phyloP scores from a whole-genome alignment of 2,888 invertebrate genomes.

The Aleiodes alternator region DNA sequence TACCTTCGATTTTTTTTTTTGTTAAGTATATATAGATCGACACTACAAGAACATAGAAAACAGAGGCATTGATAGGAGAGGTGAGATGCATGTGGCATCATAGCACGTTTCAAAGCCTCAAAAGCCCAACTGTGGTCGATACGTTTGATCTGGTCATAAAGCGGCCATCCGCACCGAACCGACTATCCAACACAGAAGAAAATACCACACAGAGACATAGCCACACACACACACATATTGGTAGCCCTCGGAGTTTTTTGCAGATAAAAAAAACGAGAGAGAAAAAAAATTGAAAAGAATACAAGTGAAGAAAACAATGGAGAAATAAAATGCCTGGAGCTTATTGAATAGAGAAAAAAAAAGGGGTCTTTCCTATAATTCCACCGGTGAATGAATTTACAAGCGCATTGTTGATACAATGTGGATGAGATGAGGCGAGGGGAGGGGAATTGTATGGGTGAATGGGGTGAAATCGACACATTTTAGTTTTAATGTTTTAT shows the following conservation, averaged over 20 bases:
- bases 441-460: too few species aligned
- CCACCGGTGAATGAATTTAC: too few species aligned
- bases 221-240: neutral
- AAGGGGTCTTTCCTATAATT: too few species aligned
- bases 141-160: constrained; percentile 65
- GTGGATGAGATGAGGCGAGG: too few species aligned
- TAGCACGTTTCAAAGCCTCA: constrained; percentile 62
- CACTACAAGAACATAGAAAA: neutral
- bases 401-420: too few species aligned
- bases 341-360: neutral
- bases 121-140: constrained; percentile 64
- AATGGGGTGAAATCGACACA: too few species aligned
- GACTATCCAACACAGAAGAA: constrained; percentile 31
- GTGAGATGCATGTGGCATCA: constrained; percentile 48
- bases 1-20: neutral
- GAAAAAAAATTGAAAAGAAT: neutral
- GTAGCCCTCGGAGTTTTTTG: neutral
- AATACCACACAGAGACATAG: neutral
- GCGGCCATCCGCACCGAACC: constrained; percentile 56
- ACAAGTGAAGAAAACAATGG: constrained; percentile 7
- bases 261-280: constrained; percentile 10
- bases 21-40: neutral
- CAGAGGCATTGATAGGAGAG: neutral
- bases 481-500: too few species aligned
- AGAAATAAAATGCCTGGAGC: constrained; percentile 12